Conservation (phyloP, 2,113 vertebrate genomes). For the Raja brachyura region DNA sequence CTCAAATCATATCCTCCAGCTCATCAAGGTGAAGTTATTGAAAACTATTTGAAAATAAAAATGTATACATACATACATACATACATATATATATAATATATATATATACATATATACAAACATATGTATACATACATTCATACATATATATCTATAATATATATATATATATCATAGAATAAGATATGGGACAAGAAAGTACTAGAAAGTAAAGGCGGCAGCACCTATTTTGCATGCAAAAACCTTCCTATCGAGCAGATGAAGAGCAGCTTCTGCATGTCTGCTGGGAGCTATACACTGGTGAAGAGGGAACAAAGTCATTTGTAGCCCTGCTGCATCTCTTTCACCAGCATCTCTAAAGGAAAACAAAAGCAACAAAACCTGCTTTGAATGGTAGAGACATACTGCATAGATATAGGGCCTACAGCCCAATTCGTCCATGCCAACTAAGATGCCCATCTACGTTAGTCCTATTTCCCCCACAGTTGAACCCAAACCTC, state of each 20-base stretch:
- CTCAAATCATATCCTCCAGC: too few species aligned
- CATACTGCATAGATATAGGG: too few species aligned
- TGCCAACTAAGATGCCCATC: too few species aligned
- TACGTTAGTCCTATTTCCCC: too few species aligned
- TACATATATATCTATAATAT: too few species aligned
- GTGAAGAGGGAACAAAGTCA: slow-evolving; percentile 78
- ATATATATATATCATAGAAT: neutral
- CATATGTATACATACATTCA: too few species aligned
- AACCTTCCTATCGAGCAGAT: neutral
- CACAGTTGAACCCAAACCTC: too few species aligned
- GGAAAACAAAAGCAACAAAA: slow-evolving; percentile 35
- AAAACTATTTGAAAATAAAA: neutral
- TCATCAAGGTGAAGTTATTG: neutral
- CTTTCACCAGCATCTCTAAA: slow-evolving; percentile 56
- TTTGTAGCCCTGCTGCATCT: slow-evolving; percentile 65
- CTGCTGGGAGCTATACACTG: slow-evolving; percentile 78
- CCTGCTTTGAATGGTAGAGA: neutral
- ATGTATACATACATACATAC: neutral
- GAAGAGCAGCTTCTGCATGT: slow-evolving; percentile 46
- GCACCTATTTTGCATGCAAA: neutral
- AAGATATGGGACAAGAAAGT: too few species aligned
- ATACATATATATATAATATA: neutral
- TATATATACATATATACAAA: neutral
- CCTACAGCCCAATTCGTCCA: too few species aligned
- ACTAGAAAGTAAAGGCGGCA: neutral